Conservation (phyloP, 2,888 invertebrate genomes). For the Apoda limacodes region DNA sequence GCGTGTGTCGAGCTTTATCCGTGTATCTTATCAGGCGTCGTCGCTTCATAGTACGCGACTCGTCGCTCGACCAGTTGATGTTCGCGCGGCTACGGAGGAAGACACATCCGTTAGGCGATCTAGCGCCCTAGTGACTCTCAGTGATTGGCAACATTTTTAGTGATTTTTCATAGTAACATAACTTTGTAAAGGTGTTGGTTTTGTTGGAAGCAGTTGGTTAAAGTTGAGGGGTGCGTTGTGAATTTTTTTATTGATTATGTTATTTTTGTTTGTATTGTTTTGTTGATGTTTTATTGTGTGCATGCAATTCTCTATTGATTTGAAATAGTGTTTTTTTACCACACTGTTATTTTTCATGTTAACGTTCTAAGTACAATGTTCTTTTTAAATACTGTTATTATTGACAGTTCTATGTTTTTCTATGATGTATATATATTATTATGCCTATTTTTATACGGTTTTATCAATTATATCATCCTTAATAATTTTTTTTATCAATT, state of each 20-base stretch:
- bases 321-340: too few relatives aligned
- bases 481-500: too few relatives aligned
- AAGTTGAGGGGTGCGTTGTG: constrained; percentile 43
- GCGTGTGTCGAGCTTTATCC: too few relatives aligned
- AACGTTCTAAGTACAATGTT: background rate
- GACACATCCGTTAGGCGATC: constrained; percentile 52
- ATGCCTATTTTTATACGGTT: too few relatives aligned
- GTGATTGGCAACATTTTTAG: constrained; percentile 32
- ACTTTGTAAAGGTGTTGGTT: constrained; percentile 27
- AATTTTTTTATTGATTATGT: constrained; percentile 29
- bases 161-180: constrained; percentile 31
- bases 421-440: too few relatives aligned
- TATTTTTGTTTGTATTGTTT: too few relatives aligned
- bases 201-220: constrained; percentile 27
- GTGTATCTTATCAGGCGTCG: constrained; percentile 50
- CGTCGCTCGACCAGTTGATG: constrained; percentile 56
- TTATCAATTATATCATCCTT: too few relatives aligned
- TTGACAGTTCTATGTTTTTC: too few relatives aligned
- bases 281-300: too few relatives aligned
- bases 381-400: too few relatives aligned
- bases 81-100: constrained; percentile 57
- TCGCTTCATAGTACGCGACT: constrained; percentile 32
- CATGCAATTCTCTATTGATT: too few relatives aligned
- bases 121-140: constrained; percentile 34
- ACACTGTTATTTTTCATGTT: background rate